Percentiles rank a stretch among this genome's conserved stretches.
These are phyloP conservation scores for Elephantulus edwardii DNA, from an alignment of 2,113 vertebrate genomes.

Conservation along the genomic window DNA sequence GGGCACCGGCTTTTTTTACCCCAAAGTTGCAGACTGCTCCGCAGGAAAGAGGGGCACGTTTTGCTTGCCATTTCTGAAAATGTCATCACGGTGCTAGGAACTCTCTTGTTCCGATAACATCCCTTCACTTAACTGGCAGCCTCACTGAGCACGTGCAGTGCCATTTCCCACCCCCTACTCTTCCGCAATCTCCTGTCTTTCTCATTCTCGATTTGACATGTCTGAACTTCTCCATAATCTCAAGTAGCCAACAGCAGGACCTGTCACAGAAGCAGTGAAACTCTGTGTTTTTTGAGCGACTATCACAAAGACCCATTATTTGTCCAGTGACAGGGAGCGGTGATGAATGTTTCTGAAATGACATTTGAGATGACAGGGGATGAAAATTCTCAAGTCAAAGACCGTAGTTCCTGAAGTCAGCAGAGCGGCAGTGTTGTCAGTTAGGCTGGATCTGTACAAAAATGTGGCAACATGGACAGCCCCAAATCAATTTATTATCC, in stretches of 20 bases:
- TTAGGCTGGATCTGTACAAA: slow-evolving; percentile 65
- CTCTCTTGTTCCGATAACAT: slow-evolving; percentile 1
- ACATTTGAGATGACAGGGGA: slow-evolving; percentile 81
- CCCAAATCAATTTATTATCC: slow-evolving; percentile 66
- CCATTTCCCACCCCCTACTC: too few species aligned
- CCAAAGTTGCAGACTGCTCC: neutral
- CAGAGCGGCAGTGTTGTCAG: slow-evolving; percentile 69
- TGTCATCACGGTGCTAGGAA: slow-evolving; percentile 60
- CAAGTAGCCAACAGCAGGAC: slow-evolving; percentile 74
- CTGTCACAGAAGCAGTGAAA: slow-evolving; percentile 70
- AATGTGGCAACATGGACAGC: neutral
- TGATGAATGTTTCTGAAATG: slow-evolving; percentile 82
- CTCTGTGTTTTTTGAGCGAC: slow-evolving; percentile 65
- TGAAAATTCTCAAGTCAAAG: slow-evolving; percentile 77
- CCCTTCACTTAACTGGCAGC: neutral
- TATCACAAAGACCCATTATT: slow-evolving; percentile 74
- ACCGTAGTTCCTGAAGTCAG: slow-evolving; percentile 66
- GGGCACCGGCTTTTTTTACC: neutral
- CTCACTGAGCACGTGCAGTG: slow-evolving; percentile 45
- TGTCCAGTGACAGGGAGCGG: slow-evolving; percentile 72
- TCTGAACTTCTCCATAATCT: slow-evolving; percentile 76
- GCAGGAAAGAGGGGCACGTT: neutral
- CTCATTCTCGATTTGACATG: slow-evolving; percentile 53
- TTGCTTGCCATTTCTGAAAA: slow-evolving; percentile 72
- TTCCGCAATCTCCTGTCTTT: neutral